Evolutionary conservation across 2,888 invertebrate species (phyloP).

Genomic region (Eledona agricola): DNA sequence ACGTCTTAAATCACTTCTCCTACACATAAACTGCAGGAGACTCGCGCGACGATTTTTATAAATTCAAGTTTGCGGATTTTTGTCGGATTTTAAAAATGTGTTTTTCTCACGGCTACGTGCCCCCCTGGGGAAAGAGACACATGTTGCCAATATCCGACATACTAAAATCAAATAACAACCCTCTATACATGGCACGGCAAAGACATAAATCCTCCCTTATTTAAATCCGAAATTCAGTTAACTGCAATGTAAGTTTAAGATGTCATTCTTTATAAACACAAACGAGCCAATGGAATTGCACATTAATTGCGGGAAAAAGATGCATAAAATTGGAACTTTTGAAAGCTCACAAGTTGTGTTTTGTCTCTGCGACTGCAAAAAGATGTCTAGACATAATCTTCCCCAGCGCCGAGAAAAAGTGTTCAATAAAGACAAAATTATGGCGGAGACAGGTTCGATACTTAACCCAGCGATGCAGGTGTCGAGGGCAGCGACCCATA

Average conservation of each 20-base stretch:
- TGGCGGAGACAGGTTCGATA: slow-evolving; percentile 7
- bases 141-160: slow-evolving; percentile 46
- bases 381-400: slow-evolving; percentile 21
- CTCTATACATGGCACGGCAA: slow-evolving; percentile 38
- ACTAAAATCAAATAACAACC: slow-evolving; percentile 47
- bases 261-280: not conserved
- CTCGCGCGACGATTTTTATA: slow-evolving; percentile 16
- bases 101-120: slow-evolving; percentile 29
- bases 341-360: not conserved
- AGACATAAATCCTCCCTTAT: slow-evolving; percentile 38
- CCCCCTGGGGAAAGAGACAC: slow-evolving; percentile 33
- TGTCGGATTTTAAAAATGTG: slow-evolving; percentile 33
- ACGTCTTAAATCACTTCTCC: not conserved
- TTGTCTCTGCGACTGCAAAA: slow-evolving; percentile 9
- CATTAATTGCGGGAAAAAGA: slow-evolving; percentile 3
- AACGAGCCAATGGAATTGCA: not conserved
- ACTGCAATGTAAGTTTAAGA: not conserved
- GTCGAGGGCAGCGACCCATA: no score
- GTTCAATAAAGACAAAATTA: slow-evolving; percentile 17
- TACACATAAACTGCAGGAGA: slow-evolving; percentile 4
- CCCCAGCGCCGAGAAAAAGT: not conserved
- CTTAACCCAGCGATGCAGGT: not conserved
- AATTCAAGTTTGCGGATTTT: slow-evolving; percentile 36
- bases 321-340: not conserved
- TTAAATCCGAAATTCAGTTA: slow-evolving; percentile 10